A percentile compares a stretch with the other conserved stretches of the same genome.
These are phyloP conservation scores for Eutrigla gurnardus DNA, from an alignment of 2,797 vertebrate species.

Conservation along the genomic window DNA sequence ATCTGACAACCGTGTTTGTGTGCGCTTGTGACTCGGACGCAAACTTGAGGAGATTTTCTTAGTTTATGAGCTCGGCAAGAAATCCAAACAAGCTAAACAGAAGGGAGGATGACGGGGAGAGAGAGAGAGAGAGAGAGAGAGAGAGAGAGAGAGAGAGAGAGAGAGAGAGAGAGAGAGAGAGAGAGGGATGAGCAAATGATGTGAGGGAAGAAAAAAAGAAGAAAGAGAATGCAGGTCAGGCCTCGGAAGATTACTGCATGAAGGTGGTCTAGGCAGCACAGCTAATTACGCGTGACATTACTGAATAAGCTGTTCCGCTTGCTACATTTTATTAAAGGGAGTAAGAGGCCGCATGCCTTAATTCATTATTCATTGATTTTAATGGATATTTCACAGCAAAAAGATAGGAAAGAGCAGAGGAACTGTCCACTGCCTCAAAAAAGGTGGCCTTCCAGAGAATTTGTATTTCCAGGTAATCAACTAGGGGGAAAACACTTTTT, in stretches of 20 bases:
- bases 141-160: neutral
- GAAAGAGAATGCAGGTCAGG: slow-evolving; percentile 69
- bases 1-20: slow-evolving; percentile 28
- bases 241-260: slow-evolving; percentile 71
- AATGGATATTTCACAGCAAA: slow-evolving; percentile 68
- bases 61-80: slow-evolving; percentile 65
- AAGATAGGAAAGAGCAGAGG: slow-evolving; percentile 33
- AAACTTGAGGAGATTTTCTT: slow-evolving; percentile 62
- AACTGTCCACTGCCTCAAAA: slow-evolving; percentile 28
- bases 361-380: slow-evolving; percentile 79
- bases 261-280: slow-evolving; percentile 73
- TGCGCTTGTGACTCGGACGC: slow-evolving; percentile 8
- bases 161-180: neutral
- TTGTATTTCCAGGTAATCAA: slow-evolving; percentile 33
- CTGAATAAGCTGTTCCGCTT: slow-evolving; percentile 80
- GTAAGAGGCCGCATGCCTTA: slow-evolving; percentile 67
- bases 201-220: neutral
- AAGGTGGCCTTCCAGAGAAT: slow-evolving; percentile 31
- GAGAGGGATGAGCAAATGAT: slow-evolving; percentile 31
- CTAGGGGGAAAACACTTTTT: neutral
- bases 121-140: slow-evolving; percentile 11
- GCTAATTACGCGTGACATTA: slow-evolving; percentile 80
- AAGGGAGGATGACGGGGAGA: neutral
- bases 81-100: slow-evolving; percentile 66
- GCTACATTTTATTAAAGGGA: slow-evolving; percentile 80